A percentile compares a stretch with the other conserved stretches of the same genome.
These are phyloP conservation scores for Gryon sp. DNA, from an alignment of 1,140 invertebrate species.

Conservation along the genomic window DNA sequence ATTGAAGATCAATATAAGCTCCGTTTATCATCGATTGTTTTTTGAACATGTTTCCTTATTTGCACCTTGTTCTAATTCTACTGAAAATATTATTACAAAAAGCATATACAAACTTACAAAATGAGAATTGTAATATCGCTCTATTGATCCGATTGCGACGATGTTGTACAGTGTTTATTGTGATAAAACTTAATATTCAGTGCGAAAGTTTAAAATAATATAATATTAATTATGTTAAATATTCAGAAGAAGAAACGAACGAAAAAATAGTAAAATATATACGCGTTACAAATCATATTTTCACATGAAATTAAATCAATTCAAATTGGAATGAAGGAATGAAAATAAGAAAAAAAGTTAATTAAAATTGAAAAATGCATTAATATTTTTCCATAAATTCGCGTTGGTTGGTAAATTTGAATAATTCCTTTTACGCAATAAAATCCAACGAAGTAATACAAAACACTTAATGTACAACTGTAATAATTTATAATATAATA, in stretches of 20 bases:
- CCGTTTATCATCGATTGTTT: slow-evolving; percentile 13
- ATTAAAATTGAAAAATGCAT: no score
- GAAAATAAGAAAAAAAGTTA: no score
- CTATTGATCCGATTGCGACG: slow-evolving; percentile 9
- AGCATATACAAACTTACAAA: slow-evolving; percentile 33
- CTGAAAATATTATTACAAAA: slow-evolving; percentile 24
- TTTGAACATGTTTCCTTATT: slow-evolving; percentile 26
- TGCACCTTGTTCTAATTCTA: slow-evolving; percentile 40
- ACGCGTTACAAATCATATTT: slow-evolving; percentile 5
- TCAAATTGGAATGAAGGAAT: slow-evolving; percentile 4
- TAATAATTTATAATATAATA: no score
- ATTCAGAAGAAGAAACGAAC: no score
- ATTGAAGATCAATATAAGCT: slow-evolving; percentile 10
- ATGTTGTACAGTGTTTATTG: slow-evolving; percentile 24
- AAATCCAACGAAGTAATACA: no score
- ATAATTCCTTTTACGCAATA: no score
- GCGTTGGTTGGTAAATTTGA: no score
- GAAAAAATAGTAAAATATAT: slow-evolving; percentile 11
- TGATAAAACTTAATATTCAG: neutral
- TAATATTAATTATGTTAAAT: slow-evolving; percentile 3
- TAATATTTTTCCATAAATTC: no score
- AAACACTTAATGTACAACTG: no score
- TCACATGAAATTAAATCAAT: no score
- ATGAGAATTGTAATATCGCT: no score
- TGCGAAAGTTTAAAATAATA: neutral